phyloP scores from a whole-genome alignment of 2,113 vertebrate species.

The Morone saxatilis region DNA sequence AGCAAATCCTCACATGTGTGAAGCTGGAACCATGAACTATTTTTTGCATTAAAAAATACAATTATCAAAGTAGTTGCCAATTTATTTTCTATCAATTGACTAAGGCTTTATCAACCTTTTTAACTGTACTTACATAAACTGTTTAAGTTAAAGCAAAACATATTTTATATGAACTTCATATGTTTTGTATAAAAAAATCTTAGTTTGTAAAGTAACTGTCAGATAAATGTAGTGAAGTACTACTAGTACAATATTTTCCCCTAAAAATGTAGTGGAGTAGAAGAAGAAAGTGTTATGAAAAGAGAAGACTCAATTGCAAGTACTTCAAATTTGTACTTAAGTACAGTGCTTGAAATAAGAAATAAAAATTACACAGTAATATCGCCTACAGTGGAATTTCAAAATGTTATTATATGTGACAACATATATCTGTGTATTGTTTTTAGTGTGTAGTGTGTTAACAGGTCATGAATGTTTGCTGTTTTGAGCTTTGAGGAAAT shows the following conservation, averaged over 20 bases:
- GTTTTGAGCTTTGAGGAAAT: not conserved
- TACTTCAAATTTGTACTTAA: not conserved
- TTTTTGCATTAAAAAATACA: too few relatives aligned
- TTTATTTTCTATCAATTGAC: too few relatives aligned
- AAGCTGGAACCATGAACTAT: too few relatives aligned
- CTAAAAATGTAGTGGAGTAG: too few relatives aligned
- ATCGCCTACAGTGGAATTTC: not conserved
- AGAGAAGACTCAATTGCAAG: not conserved
- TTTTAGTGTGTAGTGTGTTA: not conserved
- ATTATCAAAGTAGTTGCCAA: too few relatives aligned
- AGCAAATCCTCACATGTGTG: too few relatives aligned
- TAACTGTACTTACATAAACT: too few relatives aligned
- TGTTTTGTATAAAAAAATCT: not conserved
- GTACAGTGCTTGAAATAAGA: not conserved
- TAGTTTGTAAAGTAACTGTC: not conserved
- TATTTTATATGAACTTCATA: not conserved
- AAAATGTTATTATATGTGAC: not conserved
- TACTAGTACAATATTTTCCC: not conserved
- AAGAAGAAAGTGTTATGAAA: not conserved
- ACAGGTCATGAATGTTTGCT: not conserved
- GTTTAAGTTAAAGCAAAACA: too few relatives aligned
- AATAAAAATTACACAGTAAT: not conserved
- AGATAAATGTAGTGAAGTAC: not conserved
- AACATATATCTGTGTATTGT: not conserved
- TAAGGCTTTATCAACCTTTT: too few relatives aligned